These are phyloP conservation scores for Catharus minimus DNA, from an alignment of 2,113 vertebrate species.

Conservation along the genomic window DNA sequence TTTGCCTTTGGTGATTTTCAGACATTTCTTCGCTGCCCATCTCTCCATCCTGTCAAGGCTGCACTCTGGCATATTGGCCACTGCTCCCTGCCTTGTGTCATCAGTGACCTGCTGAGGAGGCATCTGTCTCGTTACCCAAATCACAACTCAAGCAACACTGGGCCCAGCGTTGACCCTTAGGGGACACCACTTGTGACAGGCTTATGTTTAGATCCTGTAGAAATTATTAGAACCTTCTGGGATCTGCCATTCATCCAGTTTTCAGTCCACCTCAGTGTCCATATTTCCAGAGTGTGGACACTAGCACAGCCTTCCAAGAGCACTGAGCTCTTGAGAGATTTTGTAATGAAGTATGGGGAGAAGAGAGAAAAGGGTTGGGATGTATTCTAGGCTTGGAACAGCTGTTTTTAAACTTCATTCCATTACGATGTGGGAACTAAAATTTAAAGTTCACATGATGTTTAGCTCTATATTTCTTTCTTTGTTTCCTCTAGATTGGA, in stretches of 20 bases:
- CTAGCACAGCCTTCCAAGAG: not conserved
- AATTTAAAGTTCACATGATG: not conserved
- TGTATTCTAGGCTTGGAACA: not conserved
- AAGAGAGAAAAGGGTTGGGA: not conserved
- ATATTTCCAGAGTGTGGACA: not conserved
- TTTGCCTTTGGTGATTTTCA: not conserved
- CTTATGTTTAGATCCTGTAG: not conserved
- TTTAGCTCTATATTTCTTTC: not conserved
- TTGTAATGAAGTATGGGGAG: not conserved
- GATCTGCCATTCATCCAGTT: not conserved
- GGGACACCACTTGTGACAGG: not conserved
- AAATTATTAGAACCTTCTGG: not conserved
- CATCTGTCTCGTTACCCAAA: not conserved
- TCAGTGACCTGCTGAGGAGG: not conserved
- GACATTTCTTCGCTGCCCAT: not conserved
- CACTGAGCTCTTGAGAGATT: not conserved
- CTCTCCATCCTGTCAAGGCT: not conserved
- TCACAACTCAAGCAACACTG: not conserved
- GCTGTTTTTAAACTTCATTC: not conserved
- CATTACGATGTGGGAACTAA: not conserved
- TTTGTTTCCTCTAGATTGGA: conserved; percentile 71
- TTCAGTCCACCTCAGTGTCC: not conserved
- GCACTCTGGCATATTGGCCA: not conserved
- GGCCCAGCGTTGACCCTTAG: not conserved
- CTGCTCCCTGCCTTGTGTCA: not conserved